Conservation (phyloP, 2,888 invertebrate species). For the Maniola hyperantus region DNA sequence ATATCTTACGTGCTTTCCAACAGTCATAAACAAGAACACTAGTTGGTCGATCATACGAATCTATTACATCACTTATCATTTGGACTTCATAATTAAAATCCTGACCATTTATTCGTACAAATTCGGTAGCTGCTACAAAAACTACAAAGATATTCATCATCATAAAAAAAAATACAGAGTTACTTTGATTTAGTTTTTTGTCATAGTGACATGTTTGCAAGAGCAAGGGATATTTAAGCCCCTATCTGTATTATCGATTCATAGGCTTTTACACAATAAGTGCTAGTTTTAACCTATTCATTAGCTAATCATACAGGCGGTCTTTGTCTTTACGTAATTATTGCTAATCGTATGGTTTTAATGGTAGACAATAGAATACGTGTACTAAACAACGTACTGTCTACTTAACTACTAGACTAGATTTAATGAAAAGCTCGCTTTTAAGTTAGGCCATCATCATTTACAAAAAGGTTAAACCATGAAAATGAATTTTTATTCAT, state of each 20-base stretch:
- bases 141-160: constrained; percentile 12
- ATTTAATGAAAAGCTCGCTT: too few relatives aligned
- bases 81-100: constrained; percentile 42
- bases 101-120: background rate
- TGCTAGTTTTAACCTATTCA: constrained; percentile 18
- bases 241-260: constrained; percentile 22
- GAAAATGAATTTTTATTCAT: too few relatives aligned
- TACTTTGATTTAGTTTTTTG: background rate
- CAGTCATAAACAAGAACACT: constrained; percentile 53
- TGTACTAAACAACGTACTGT: too few relatives aligned
- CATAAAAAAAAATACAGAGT: background rate
- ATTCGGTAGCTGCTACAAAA: background rate
- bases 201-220: background rate
- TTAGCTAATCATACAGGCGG: constrained; percentile 35
- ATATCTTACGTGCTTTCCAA: constrained; percentile 55
- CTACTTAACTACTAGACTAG: too few relatives aligned
- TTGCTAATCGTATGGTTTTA: constrained; percentile 16
- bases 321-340: constrained; percentile 26
- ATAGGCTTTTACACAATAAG: constrained; percentile 22
- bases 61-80: constrained; percentile 56
- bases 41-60: constrained; percentile 54
- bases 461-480: too few relatives aligned
- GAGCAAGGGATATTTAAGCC: constrained; percentile 10
- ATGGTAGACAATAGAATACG: too few relatives aligned
- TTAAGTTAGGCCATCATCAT: too few relatives aligned